Conservation (phyloP, 2,113 vertebrate genomes). For the Corythornis cristatus region DNA sequence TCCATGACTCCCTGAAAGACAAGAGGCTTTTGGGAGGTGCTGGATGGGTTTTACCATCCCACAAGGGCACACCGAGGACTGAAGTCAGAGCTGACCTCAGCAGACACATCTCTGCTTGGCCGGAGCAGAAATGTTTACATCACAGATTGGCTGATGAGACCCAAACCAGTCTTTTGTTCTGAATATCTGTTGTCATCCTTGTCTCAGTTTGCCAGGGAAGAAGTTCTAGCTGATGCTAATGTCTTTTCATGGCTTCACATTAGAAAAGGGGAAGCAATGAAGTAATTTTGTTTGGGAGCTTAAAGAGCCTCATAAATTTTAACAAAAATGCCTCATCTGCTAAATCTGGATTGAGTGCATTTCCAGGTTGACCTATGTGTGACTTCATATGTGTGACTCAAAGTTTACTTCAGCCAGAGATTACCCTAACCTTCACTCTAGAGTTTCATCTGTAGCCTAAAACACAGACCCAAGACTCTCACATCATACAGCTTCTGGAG, state of each 20-base stretch:
- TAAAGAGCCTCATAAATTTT: neutral
- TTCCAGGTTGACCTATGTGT: neutral
- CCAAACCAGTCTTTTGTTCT: neutral
- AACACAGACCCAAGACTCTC: neutral
- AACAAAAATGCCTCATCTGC: neutral
- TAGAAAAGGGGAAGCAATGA: neutral
- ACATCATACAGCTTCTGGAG: neutral
- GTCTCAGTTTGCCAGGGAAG: neutral
- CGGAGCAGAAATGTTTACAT: neutral
- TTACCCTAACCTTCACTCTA: neutral
- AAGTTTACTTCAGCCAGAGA: neutral
- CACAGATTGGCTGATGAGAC: neutral
- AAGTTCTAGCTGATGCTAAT: neutral
- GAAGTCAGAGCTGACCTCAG: neutral
- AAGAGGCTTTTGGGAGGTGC: neutral
- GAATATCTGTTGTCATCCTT: neutral
- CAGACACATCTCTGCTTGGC: neutral
- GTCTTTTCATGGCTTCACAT: neutral
- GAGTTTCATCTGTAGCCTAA: neutral
- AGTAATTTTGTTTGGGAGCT: neutral
- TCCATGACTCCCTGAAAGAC: neutral
- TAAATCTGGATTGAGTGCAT: neutral
- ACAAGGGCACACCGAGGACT: neutral
- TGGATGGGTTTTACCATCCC: neutral
- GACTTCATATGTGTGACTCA: neutral